Evolutionary conservation across 2,113 vertebrate species (phyloP).

Genomic region (Rhabdomys dilectus): DNA sequence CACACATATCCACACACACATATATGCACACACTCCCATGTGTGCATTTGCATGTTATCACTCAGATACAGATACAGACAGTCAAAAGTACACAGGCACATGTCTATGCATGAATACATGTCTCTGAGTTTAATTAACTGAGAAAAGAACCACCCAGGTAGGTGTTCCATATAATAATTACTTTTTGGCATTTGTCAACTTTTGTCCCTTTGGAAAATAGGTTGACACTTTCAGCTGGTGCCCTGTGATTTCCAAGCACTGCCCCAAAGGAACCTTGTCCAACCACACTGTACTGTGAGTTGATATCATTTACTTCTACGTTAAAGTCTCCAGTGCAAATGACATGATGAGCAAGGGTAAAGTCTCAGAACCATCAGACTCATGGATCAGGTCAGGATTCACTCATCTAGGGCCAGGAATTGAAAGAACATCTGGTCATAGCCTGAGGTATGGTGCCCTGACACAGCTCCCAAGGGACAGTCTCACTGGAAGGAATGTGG

Average conservation of each 20-base stretch:
- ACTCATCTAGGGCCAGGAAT: not conserved
- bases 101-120: not conserved
- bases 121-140: not conserved
- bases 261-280: no score
- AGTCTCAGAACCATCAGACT: accelerated
- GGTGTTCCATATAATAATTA: not conserved
- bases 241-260: not conserved
- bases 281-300: not conserved
- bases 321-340: accelerated
- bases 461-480: accelerated
- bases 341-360: accelerated
- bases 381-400: accelerated
- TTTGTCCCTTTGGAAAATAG: not conserved
- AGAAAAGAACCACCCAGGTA: not conserved
- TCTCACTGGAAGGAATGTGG: no score
- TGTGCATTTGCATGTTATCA: not conserved
- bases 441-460: accelerated
- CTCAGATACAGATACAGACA: not conserved
- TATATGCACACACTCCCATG: not conserved
- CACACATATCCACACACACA: not conserved
- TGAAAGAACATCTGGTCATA: not conserved
- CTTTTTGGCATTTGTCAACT: not conserved
- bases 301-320: not conserved
- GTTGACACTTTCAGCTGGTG: not conserved
- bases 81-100: not conserved